These are phyloP conservation scores for Oxyruncus cristatus DNA, from an alignment of 2,113 vertebrate genomes.

Conservation along the genomic window DNA sequence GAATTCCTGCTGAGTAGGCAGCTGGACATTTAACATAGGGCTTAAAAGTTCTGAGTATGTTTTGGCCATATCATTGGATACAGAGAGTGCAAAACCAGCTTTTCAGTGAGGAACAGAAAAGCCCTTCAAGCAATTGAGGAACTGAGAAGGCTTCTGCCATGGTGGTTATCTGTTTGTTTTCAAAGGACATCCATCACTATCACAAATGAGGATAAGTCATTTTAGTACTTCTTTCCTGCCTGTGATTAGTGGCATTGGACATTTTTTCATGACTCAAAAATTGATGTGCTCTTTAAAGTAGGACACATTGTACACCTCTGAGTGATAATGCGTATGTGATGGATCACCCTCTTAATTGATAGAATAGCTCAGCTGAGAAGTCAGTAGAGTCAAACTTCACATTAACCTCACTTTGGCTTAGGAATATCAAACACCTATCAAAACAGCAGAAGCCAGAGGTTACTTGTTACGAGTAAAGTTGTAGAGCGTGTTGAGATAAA, in stretches of 20 bases:
- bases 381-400: constrained; percentile 26
- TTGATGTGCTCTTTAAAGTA: constrained; percentile 9
- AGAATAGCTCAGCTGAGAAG: background rate
- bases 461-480: background rate
- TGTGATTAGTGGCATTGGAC: background rate
- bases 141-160: background rate
- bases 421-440: constrained; percentile 37
- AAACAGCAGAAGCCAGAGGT: background rate
- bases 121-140: background rate
- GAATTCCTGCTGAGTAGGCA: constrained; percentile 25
- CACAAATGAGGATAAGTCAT: background rate
- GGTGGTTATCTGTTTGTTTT: background rate
- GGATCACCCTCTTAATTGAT: constrained; percentile 28
- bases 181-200: background rate
- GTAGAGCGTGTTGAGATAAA: background rate
- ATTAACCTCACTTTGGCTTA: constrained; percentile 24
- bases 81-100: background rate
- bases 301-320: background rate
- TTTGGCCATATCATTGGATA: background rate
- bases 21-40: background rate
- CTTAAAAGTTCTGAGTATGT: background rate
- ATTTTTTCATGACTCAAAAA: constrained; percentile 10
- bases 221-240: background rate
- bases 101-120: background rate
- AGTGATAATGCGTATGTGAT: constrained; percentile 1